Base-by-base conservation (phyloP, 2,113 vertebrate genomes). In the Micromys minutus region DNA sequence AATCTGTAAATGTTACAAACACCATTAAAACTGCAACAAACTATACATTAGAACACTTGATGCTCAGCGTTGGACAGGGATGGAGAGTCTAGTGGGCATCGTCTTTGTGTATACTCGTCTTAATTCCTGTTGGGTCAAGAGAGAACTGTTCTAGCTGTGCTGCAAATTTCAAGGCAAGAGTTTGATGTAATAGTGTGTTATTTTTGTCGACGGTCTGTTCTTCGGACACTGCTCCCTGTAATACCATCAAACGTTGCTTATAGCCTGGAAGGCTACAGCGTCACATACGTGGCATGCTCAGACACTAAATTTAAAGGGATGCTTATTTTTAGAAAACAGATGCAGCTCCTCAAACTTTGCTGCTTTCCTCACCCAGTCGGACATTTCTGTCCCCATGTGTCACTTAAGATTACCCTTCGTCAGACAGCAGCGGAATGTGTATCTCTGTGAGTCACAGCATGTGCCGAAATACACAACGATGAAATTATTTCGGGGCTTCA, bases 261-360 rank as follows among this genome's bases (percentile, higher is more conserved):
- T 72, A 87, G 67, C n/a, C n/a, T 1, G 4, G 15, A 19, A 19
- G 47, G 71, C 52, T 89, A 22, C 69, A 55, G n/a, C 13, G 10
- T 24, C 88, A 36, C 36, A 65, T 19, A 80, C 1, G 61, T 47
- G 80, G 88, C 91, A 74, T 47, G 42, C 29, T 45, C 80, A 74
- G 87, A 84, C 75, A 75, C 21, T 52, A 74, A 13, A 36, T 88
- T 93, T 86, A 90, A 92, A 92, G 75, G 42, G 22, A 47, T 47
- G 67, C 12, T 76, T 96, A 81, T 93, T 86, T 96, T 96, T 93
- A 89, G 95, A 95, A 94, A 89, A 94, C 83, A 89, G 69, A 91
- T 13, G 55, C 11, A 36, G 55, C 31, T 15, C 34, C 86, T 83
- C 74, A 92, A 71, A 77, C 59, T 47, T 94, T 94, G 81, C n/a